phyloP scores from a whole-genome alignment of 1,140 invertebrate genomes.

The Zaprionus kolodkinae region DNA sequence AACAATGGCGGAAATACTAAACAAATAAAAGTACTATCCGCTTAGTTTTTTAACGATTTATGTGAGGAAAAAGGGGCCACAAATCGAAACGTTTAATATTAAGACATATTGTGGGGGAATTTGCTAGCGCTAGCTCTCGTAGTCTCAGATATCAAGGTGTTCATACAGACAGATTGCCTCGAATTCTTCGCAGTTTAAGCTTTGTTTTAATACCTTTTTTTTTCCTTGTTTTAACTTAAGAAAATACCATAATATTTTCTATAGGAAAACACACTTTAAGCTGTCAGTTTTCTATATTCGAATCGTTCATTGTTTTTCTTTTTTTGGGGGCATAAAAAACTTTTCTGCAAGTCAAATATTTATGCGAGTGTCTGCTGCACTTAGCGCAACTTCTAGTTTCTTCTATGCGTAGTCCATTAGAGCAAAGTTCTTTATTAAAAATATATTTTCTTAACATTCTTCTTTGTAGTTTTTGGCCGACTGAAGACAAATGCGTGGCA shows the following conservation, averaged over 20 bases:
- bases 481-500: conserved; percentile 21
- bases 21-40: not conserved
- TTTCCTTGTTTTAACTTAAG: not conserved
- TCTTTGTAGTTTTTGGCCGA: conserved; percentile 21
- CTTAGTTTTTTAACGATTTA: too few species aligned
- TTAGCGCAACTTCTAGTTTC: not conserved
- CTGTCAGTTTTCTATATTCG: not conserved
- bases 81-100: too few species aligned
- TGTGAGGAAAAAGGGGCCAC: too few species aligned
- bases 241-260: not conserved
- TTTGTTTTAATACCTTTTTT: too few species aligned
- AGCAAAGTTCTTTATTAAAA: conserved; percentile 23
- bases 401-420: conserved; percentile 10
- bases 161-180: too few species aligned
- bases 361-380: conserved; percentile 1
- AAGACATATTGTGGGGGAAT: too few species aligned
- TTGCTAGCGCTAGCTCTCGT: too few species aligned
- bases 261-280: not conserved
- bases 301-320: not conserved
- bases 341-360: conserved; percentile 15
- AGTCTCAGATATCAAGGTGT: too few species aligned
- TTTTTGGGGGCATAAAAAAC: not conserved
- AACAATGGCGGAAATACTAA: conserved; percentile 5
- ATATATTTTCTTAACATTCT: conserved; percentile 36
- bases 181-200: too few species aligned